Percentiles rank a stretch among this genome's conserved stretches.
These are phyloP conservation scores for Prenolepis imparis DNA, from an alignment of 2,888 invertebrate species.

Conservation along the genomic window DNA sequence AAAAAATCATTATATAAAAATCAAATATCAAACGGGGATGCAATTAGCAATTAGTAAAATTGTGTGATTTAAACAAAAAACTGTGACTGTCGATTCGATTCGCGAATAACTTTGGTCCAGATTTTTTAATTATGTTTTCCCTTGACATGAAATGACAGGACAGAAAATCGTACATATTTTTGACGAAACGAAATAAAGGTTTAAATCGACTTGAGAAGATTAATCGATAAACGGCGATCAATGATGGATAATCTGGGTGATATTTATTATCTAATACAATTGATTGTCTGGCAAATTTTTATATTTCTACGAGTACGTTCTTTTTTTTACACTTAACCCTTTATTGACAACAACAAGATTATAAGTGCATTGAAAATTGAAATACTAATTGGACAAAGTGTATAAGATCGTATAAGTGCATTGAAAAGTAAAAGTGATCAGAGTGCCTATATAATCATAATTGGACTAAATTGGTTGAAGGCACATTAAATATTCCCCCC, in stretches of 20 bases:
- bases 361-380: no score
- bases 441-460: no score
- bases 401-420: no score
- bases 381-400: no score
- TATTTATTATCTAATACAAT: slow-evolving; percentile 74
- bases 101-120: slow-evolving; percentile 53
- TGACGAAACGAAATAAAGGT: not conserved
- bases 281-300: slow-evolving; percentile 72
- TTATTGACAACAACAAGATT: no score
- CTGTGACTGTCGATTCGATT: slow-evolving; percentile 23
- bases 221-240: slow-evolving; percentile 30
- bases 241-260: slow-evolving; percentile 75
- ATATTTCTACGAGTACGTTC: slow-evolving; percentile 74
- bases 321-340: slow-evolving; percentile 52
- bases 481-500: no score
- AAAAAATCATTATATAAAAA: not conserved
- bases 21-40: not conserved
- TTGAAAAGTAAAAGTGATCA: no score
- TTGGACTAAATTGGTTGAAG: no score
- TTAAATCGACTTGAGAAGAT: slow-evolving; percentile 10
- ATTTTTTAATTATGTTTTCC: slow-evolving; percentile 42
- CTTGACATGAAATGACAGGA: slow-evolving; percentile 50
- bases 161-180: slow-evolving; percentile 38
- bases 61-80: slow-evolving; percentile 24
- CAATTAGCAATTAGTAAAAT: not conserved